Conservation (phyloP, 2,797 vertebrate species). For the Amblyopsis hoosieri region DNA sequence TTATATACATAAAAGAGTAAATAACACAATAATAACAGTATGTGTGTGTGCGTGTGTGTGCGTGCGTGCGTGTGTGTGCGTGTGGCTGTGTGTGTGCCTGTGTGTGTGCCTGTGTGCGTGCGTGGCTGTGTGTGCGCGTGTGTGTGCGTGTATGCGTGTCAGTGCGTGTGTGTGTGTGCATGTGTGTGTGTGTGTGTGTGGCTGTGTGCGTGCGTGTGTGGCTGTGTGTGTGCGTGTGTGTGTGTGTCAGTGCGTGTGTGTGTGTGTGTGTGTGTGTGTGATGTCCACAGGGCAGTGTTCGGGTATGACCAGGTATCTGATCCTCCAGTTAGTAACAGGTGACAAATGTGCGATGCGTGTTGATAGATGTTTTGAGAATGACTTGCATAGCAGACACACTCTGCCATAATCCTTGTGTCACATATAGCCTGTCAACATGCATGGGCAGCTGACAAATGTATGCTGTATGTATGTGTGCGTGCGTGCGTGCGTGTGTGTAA, state of each 20-base stretch:
- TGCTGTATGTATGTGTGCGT: not conserved
- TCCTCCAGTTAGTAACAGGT: too few species aligned
- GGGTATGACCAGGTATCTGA: too few species aligned
- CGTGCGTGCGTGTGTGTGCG: conserved; percentile 2
- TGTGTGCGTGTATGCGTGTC: conserved; percentile 1
- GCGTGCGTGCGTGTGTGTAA: not conserved
- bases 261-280: not conserved
- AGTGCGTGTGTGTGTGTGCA: too few species aligned
- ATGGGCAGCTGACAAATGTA: conserved; percentile 49
- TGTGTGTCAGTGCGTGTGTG: not conserved
- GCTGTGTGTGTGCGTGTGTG: conserved; percentile 2
- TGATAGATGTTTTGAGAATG: conserved; percentile 67
- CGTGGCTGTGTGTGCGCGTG: not conserved
- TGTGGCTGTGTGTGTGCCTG: not conserved
- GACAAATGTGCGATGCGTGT: conserved; percentile 17
- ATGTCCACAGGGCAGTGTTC: too few species aligned
- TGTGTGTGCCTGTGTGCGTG: not conserved
- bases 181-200: conserved; percentile 7
- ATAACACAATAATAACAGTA: too few species aligned
- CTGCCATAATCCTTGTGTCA: conserved; percentile 61
- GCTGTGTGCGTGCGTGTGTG: not conserved
- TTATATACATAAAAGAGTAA: too few species aligned
- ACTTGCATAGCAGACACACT: conserved; percentile 59
- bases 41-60: conserved; percentile 7
- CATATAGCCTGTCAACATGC: conserved; percentile 60